A percentile compares a stretch with the other conserved stretches of the same genome.
phyloP scores from a whole-genome alignment of 2,113 vertebrate species.

The Zosterops hypoxanthus region DNA sequence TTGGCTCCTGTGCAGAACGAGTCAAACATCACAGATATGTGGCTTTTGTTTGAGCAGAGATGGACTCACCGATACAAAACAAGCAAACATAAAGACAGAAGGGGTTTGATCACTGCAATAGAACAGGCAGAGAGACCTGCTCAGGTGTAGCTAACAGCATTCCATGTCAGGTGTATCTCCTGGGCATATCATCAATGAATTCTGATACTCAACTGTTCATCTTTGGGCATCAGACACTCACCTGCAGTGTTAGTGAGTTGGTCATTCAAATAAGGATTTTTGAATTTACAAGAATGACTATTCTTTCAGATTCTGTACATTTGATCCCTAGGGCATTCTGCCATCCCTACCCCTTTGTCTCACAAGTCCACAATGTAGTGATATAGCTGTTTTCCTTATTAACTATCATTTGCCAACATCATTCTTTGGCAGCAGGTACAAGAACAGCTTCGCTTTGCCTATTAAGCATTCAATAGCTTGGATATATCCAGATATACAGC shows the following conservation, averaged over 20 bases:
- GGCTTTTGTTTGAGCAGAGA: slow-evolving; percentile 53
- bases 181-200: neutral
- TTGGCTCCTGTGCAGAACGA: slow-evolving; percentile 8
- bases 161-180: too few relatives aligned
- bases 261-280: neutral
- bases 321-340: neutral
- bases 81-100: neutral
- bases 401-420: neutral
- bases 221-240: neutral
- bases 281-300: neutral
- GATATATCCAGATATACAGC: neutral
- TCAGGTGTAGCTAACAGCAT: neutral
- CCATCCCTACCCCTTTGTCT: neutral
- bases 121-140: neutral
- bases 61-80: neutral
- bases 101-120: neutral
- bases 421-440: neutral
- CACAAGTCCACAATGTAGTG: too few relatives aligned
- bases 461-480: neutral
- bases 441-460: neutral
- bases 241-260: neutral
- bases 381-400: neutral
- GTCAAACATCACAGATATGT: neutral
- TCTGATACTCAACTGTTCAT: neutral
- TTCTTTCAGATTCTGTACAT: too few relatives aligned